Evolutionary conservation across 2,888 invertebrate species (phyloP), one percentile per base, ranked within the genome.

Genomic region (Noctua janthe): DNA sequence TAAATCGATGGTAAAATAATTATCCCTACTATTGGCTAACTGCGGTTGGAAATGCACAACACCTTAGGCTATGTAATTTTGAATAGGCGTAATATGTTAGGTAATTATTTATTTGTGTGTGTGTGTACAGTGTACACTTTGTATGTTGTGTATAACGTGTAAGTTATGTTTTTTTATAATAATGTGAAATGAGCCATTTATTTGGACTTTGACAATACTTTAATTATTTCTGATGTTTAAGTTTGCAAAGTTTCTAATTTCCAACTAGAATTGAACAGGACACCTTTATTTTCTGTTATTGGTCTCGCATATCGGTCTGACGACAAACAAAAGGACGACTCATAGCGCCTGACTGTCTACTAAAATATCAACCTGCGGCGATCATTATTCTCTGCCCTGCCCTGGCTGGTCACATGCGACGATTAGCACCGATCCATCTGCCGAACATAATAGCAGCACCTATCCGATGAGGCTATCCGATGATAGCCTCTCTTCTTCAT

Each of bases 1-100:
- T 88, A 93, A 94, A 95, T 96, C 95, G 92, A 95, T 95, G 91
- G 85, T 84, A 82, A 87, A 91, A 92, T 91, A 91, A 90, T 92
- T 90, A 90, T 80, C 47, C 47, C 47, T 80, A 73, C 81, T 83
- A 89, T 89, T 86, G 87, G 89, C 75, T 85, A 84, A 86, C 81
- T 84, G 82, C 80, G 35, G 72, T 80, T 81, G 71, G 78, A 80
- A 90, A 79, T 74, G 70, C 62, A 70, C 77, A 83, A 43, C 81
- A 88, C 94, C 91, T 84, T 83, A 85, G 93, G 95, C 93, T 84
- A 87, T 90, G 90, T 89, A 91, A 94, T 94, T 94, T 94, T 84
- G 89, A 94, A 90, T 88, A 78, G 76, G 70, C 73, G 76, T 87
- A 88, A 80, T 89, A 87, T 79, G 88, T 88, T 85, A 82, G 84